Evolutionary conservation across 2,888 invertebrate species (phyloP), one percentile per base, ranked within the genome.

Genomic region (Seira musarum): DNA sequence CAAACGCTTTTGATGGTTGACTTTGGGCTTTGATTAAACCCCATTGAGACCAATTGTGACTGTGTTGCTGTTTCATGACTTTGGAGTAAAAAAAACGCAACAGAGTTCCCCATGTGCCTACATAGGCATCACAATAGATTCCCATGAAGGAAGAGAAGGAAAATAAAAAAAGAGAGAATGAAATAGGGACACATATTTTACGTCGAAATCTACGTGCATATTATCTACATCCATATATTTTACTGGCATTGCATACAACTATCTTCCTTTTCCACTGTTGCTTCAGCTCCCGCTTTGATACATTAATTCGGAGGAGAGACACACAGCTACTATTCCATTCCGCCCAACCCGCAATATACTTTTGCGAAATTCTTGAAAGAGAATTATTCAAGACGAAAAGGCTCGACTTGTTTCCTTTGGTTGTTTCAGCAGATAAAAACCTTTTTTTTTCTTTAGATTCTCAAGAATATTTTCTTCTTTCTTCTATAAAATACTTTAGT

Each of bases 1-100:
- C 78, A 78, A 77, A 74, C 63, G 74, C 67, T 74, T 82, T 79
- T 82, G 82, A 82, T 82, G 79, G 79, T 75, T 82, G 73, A 70
- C 79, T 78, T 79, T 79, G 82, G 79, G 70, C 74, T 80, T 82
- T 82, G 79, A 81, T 72, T 81, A 81, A 79, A 74, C 74, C 75
- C 82, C 79, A 74, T 82, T 71, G 82, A 82, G 82, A 82, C 74
- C 82, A 82, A 82, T 79, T 82, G 74, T 66, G 74, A 75, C 53
- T 67, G 10, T 19, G 40, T 24, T 67, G 73, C 6, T 64, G 21
- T 35, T 40, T 24, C 63, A 22, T 19, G 21, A 19, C 61, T 60
- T 46, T 71, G 57, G 73, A 68, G 67, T 69, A 76, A 76, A 68
- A 76, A 46, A 69, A 2, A 46, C 0, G 22, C 67, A 22, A 21